phyloP scores from a whole-genome alignment of 2,113 vertebrate species.

The Arizona elegans region DNA sequence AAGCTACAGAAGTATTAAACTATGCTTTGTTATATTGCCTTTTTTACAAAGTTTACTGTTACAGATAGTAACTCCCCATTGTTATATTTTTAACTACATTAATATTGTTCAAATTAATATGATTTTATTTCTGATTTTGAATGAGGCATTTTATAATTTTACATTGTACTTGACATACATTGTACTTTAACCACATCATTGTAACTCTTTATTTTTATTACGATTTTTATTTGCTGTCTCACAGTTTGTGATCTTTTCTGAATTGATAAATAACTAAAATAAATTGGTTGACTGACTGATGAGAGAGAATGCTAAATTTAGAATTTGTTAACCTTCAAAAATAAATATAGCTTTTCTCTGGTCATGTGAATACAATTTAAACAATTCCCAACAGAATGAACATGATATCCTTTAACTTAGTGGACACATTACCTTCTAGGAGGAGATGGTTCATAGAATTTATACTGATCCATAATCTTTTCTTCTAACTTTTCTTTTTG shows the following conservation, averaged over 20 bases:
- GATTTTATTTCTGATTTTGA: neutral
- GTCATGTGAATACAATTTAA: rapidly evolving
- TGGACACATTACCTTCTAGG: constrained; percentile 83
- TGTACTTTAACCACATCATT: neutral
- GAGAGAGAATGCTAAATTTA: neutral
- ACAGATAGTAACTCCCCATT: neutral
- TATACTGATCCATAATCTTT: constrained; percentile 99
- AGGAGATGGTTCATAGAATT: constrained; percentile 96
- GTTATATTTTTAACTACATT: neutral
- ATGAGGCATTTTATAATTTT: neutral
- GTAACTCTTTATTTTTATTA: neutral
- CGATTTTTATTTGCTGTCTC: neutral
- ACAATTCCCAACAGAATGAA: neutral
- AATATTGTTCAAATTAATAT: neutral
- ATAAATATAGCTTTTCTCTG: neutral
- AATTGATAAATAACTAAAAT: neutral
- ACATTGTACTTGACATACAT: neutral
- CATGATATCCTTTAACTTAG: neutral
- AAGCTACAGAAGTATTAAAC: neutral
- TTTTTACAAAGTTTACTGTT: neutral
- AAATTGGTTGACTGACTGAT: neutral
- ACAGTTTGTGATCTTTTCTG: neutral
- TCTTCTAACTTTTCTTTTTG: constrained; percentile 99
- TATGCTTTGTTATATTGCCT: neutral
- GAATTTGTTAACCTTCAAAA: neutral